phyloP scores from a whole-genome alignment of 2,113 vertebrate species.

The Panthera leo region DNA sequence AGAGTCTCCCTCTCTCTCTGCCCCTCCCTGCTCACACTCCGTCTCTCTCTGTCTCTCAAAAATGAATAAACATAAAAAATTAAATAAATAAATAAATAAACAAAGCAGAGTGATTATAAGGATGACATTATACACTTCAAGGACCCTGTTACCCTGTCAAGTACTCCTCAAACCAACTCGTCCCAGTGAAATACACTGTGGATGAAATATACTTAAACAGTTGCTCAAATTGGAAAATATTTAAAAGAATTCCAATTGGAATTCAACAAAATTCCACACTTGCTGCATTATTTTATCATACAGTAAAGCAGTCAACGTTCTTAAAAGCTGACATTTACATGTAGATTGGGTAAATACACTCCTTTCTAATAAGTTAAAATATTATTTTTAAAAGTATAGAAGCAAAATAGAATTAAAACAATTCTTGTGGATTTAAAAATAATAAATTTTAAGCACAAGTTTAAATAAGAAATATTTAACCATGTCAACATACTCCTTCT shows the following conservation, averaged over 20 bases:
- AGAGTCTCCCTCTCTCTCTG: no score
- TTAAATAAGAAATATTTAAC: slow-evolving; percentile 1
- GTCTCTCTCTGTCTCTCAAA: no score
- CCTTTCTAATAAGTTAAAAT: not conserved
- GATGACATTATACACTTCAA: not conserved
- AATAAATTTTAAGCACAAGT: not conserved
- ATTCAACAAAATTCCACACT: not conserved
- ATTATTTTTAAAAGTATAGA: not conserved
- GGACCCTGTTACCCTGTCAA: not conserved
- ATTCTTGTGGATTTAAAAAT: not conserved
- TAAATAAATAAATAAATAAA: not conserved
- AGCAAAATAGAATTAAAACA: slow-evolving; percentile 4
- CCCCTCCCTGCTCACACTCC: no score
- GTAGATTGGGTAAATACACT: not conserved
- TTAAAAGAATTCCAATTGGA: not conserved
- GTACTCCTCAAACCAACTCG: not conserved
- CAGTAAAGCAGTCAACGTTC: not conserved
- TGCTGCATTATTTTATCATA: not conserved
- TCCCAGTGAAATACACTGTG: not conserved
- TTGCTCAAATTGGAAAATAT: not conserved
- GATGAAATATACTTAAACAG: not conserved
- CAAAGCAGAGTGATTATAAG: not conserved
- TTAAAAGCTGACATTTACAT: slow-evolving; percentile 33
- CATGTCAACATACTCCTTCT: not conserved
- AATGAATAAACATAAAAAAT: no score